Base-by-base conservation (phyloP, 2,113 vertebrate genomes). In the Zeus faber region DNA sequence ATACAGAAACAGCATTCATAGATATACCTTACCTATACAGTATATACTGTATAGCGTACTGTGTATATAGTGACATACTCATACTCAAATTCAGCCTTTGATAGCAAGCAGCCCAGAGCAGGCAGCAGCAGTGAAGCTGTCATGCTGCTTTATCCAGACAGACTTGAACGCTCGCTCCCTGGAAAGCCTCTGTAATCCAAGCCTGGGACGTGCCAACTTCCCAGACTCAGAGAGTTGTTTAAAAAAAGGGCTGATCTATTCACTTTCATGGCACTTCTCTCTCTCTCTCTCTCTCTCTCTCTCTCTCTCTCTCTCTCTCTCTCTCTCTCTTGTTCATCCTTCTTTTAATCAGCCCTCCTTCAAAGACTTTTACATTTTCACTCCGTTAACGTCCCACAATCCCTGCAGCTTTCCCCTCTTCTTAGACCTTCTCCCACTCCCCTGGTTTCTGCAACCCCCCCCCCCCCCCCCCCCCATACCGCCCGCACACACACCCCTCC, bases 161-260 rank as follows among this genome's bases (percentile, higher is more conserved):
- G 29, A 59, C 62, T 68, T 35, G 40, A 68, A 74, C 18, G 8
- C 43, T 41, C 70, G 75, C 69, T 67, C 74, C 50, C 58, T 65
- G 57, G 60, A 77, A 81, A 82, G 69, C 61, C 56, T 41, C 67
- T 74, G 61, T 85, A 86, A 75, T 84, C 67, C 74, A 64, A 56
- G 56, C 51, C 47, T 26, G 58, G 59, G 52, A 70, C 55, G 59
- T 58, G 45, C 56, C 62, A 62, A 57, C 76, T 67, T 81, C 59
- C 11, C 44, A 20, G 6, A 46, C 49, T 68, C 24, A 6, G 45
- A 27, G 65, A 68, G 5, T n/a, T n/a, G n/a, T n/a, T n/a, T n/a
- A n/a, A n/a, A 40, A 40, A 48, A 47, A 53, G 23, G 2, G 5
- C 5, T 22, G 39, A 45, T 51, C 60, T 20, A n/a, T n/a, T n/a